Base-by-base conservation (phyloP, 2,113 vertebrate species). In the Pungitius pungitius region DNA sequence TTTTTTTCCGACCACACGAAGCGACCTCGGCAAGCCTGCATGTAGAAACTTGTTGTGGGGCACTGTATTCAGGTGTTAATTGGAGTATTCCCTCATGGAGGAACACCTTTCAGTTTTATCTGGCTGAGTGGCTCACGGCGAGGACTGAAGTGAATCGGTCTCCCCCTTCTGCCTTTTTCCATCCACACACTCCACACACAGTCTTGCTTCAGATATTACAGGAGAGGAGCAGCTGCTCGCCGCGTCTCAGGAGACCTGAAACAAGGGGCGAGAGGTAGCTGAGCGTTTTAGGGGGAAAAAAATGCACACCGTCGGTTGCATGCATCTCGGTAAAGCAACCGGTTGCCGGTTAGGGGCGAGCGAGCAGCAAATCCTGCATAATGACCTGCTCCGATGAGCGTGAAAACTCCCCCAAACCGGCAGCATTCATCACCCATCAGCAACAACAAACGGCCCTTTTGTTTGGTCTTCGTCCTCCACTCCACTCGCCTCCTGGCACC, bases 371-470 rank as follows among this genome's bases (percentile, higher is more conserved):
- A 77, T 76, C 78, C 88, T 85, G 91, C 86, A 90, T 92, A 91
- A 93, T 92, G 90, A 89, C 87, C 83, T 82, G 92, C 90, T 92
- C 72, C 86, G 84, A 85, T 84, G 86, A 93, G 91, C 91, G 24
- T 89, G 90, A 90, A 92, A 92, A 85, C 85, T 88, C 78, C 76
- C 75, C 89, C 87, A 88, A 89, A 89, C 83, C 54, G 78, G 85
- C 78, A 81, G 87, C 84, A 90, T 92, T 91, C 77, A 92, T 92
- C 89, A 92, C 86, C 82, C 85, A 86, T 86, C 85, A 89, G 82
- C 82, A 75, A 66, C 88, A 82, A 84, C 83, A 90, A 91, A 82
- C 75, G 30, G 79, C 76, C 78, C 83, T 85, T 39, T 87, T 87
- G 81, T 91, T 87, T 87, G 69, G 73, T 76, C 60, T 69, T 39